These are phyloP conservation scores for Coturnix japonica DNA, from an alignment of 2,113 vertebrate genomes.

Conservation along the genomic window DNA sequence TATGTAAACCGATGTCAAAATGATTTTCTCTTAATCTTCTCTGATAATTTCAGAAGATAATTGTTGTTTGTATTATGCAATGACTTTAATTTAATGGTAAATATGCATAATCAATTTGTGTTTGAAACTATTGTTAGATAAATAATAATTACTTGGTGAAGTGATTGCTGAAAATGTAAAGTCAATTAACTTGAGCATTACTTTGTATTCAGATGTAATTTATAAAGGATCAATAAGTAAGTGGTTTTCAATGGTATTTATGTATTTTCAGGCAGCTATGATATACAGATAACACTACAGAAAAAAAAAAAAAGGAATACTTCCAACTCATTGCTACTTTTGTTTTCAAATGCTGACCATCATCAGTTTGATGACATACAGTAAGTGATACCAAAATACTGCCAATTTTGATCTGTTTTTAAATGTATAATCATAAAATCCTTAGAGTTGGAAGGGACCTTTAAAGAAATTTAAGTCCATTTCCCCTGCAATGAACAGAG, in stretches of 20 bases:
- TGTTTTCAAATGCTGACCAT: conserved; percentile 34
- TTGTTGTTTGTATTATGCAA: conserved; percentile 42
- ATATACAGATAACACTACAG: neutral
- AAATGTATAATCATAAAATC: neutral
- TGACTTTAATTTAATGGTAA: conserved; percentile 42
- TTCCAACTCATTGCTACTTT: conserved; percentile 2
- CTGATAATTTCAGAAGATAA: conserved; percentile 40
- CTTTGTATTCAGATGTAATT: conserved; percentile 54
- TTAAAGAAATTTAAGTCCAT: too few species aligned
- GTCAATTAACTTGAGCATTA: conserved; percentile 61
- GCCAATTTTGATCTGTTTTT: neutral
- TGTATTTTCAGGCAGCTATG: conserved; percentile 36
- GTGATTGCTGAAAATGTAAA: conserved; percentile 47
- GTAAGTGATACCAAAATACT: neutral
- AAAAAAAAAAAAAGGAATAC: neutral
- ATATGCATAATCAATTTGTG: conserved; percentile 41
- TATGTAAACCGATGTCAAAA: conserved; percentile 3
- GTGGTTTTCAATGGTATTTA: conserved; percentile 32
- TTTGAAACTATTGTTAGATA: conserved; percentile 44
- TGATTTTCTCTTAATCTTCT: conserved; percentile 23
- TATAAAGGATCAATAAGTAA: neutral
- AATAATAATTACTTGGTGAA: conserved; percentile 59
- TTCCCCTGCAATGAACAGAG: too few species aligned
- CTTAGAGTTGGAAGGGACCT: too few species aligned
- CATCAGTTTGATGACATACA: conserved; percentile 9